Percentiles rank a stretch among this genome's conserved stretches.
Evolutionary conservation across 2,888 invertebrate species (phyloP).

Genomic region (Cantharis lateralis): DNA sequence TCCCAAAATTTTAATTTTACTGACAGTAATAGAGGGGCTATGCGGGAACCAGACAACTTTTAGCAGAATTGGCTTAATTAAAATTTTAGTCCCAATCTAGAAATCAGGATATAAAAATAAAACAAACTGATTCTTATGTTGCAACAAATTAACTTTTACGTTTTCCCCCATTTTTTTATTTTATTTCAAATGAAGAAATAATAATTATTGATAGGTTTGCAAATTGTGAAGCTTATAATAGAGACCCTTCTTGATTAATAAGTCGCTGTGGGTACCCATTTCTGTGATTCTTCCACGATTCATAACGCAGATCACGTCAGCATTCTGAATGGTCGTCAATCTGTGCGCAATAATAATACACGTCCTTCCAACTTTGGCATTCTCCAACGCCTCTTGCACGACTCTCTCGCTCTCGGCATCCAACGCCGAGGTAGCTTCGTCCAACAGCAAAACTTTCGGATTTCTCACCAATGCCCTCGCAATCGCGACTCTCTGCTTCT

Average conservation of each 20-base stretch:
- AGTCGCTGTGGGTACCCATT: conserved; percentile 70
- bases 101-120: no score
- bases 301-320: conserved; percentile 76
- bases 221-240: conserved; percentile 69
- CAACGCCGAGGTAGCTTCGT: conserved; percentile 87
- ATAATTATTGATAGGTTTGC: no score
- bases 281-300: conserved; percentile 72
- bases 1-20: no score
- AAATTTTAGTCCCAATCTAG: no score
- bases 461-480: conserved; percentile 81
- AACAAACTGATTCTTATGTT: no score
- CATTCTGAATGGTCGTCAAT: conserved; percentile 81
- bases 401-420: conserved; percentile 87
- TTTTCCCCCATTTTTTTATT: no score
- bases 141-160: no score
- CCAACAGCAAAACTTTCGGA: conserved; percentile 77
- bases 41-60: no score
- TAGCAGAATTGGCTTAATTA: no score
- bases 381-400: conserved; percentile 86
- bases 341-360: conserved; percentile 88
- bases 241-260: conserved; percentile 63
- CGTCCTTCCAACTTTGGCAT: conserved; percentile 79
- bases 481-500: conserved; percentile 88
- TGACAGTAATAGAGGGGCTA: no score
- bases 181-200: no score